Evolutionary conservation across 2,797 vertebrate genomes (phyloP).

Genomic region (Pachyuromys duprasi): DNA sequence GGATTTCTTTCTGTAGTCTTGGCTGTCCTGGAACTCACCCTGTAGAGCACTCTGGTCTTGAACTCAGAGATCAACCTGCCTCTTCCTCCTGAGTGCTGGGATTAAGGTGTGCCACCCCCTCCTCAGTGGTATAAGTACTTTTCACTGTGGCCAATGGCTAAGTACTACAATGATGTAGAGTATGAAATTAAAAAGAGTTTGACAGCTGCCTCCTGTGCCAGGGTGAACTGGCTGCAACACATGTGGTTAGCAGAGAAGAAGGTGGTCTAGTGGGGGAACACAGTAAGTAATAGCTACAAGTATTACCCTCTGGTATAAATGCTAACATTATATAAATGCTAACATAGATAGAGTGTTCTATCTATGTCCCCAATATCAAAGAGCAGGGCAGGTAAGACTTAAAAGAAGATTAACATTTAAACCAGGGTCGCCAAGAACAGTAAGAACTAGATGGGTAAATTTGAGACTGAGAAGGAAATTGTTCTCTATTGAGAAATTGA

Average conservation of each 20-base stretch:
- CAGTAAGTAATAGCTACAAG: background rate
- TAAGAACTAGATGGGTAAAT: background rate
- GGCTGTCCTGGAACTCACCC: background rate
- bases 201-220: background rate
- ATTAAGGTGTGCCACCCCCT: no score
- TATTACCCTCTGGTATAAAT: background rate
- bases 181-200: background rate
- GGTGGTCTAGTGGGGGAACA: no score
- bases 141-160: background rate
- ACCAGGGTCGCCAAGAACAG: background rate
- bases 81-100: background rate
- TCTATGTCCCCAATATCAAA: background rate
- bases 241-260: background rate
- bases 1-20: background rate
- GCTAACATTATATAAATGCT: background rate
- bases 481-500: background rate
- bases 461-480: background rate
- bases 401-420: background rate
- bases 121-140: background rate
- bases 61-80: background rate
- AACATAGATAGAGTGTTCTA: background rate
- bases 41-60: background rate
- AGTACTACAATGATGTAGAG: background rate
- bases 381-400: background rate
- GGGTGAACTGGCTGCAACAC: background rate